Evolutionary conservation across 92 coral and sea anemone species (phyloP), one percentile per base, ranked within the genome.

Genomic region (Porites rus): DNA sequence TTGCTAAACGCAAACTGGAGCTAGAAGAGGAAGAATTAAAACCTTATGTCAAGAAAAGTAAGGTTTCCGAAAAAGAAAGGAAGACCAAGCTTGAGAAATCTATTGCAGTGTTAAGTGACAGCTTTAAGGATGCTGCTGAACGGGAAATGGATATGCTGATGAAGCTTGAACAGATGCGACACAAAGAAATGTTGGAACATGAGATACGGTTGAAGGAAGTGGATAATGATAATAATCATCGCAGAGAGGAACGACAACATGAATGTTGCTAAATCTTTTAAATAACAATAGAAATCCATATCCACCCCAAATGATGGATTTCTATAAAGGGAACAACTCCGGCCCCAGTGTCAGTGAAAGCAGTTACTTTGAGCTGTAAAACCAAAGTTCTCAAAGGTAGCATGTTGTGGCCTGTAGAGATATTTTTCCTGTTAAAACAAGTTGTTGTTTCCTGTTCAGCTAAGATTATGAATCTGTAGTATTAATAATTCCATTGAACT

Each of bases 21-120:
- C 76, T 72, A 8, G 76, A 19, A 82, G 78, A 58, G 69, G 79
- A 56, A 16, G 86, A 72, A 31, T 64, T 58, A n/a, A 84, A 84
- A 74, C 74, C 80, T 51, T 9, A 80, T 31, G 66, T 46, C 61
- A 84, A 84, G 81, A 50, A 72, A 72, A 52, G 72, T 70, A 69
- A 53, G 28, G 74, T 63, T 18, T 25, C 74, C 46, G 62, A 88
- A 76, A 54, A 17, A 81, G 75, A 28, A 73, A 84, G 81, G 69
- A 89, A 84, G 84, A 84, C 82, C 5, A 84, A 78, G 80, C 81
- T 89, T 59, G 92, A 89, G 79, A 84, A 77, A 78, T 89, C 86
- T 14, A 84, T 89, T 63, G 89, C 85, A 64, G 51, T 84, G 72
- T 85, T 89, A 53, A 72, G 86, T 28, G 67, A 84, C 58, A 65